phyloP scores from a whole-genome alignment of 2,113 vertebrate genomes.

The Siniperca knerii region DNA sequence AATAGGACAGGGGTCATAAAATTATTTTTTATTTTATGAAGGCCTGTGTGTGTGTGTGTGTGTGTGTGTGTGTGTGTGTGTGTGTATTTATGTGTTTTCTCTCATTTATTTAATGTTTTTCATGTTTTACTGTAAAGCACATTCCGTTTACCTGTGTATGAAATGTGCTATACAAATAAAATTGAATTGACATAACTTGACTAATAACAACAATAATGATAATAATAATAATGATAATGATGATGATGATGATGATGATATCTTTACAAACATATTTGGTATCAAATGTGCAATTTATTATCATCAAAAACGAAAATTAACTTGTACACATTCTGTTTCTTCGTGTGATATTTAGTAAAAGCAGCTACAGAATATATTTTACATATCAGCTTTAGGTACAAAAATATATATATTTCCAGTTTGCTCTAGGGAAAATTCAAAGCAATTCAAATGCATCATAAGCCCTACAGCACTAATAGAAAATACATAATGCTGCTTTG shows the following conservation, averaged over 20 bases:
- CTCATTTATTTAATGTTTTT: too few species aligned
- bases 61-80: too few species aligned
- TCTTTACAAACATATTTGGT: not conserved
- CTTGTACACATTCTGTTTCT: not conserved
- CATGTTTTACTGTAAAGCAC: too few species aligned
- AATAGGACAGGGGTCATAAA: too few species aligned
- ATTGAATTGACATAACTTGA: too few species aligned
- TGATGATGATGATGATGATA: too few species aligned
- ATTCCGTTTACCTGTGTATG: too few species aligned
- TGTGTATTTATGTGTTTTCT: too few species aligned
- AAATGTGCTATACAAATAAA: too few species aligned
- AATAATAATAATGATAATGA: not conserved
- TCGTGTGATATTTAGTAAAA: slow-evolving; percentile 43
- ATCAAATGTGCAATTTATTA: slow-evolving; percentile 21
- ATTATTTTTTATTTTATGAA: too few species aligned
- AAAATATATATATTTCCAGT: slow-evolving; percentile 59
- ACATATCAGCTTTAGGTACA: slow-evolving; percentile 40
- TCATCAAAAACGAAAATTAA: not conserved
- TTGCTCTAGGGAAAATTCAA: slow-evolving; percentile 3
- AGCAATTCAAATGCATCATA: slow-evolving; percentile 3
- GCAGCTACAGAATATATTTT: slow-evolving; percentile 13
- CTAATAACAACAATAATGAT: not conserved
- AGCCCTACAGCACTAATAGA: not conserved
- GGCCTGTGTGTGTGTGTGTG: too few species aligned
- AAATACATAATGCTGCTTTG: slow-evolving; percentile 8